Evolutionary conservation across 2,888 invertebrate species (phyloP), one percentile per base, ranked within the genome.

Genomic region (Dynastes tityus): DNA sequence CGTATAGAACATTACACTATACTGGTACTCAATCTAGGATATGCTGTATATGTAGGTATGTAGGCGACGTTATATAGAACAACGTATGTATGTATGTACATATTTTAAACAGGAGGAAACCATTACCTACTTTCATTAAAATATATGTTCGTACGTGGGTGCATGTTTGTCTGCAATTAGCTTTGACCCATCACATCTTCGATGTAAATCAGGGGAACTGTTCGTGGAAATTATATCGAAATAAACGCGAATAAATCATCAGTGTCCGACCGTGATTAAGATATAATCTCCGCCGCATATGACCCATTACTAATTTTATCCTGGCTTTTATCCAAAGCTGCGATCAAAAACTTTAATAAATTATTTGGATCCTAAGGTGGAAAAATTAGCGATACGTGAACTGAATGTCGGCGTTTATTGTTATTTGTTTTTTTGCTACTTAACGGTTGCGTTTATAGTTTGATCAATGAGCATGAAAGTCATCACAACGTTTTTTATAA

Each of bases 101-200:
- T 45, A 45, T 45, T 45, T 45, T 63, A 63, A 22, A 49, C 16
- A 2, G 22, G 67, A 67, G 22, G 27, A 16, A 8, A 27, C 49
- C 8, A 16, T 67, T 49, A 27, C 67, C 67, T 32, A 67, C 67
- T 67, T 67, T 67, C 49, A 49, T 65, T 67, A 45, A 67, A 67
- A 67, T 67, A 67, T 67, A 67, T 49, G 67, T 49, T 45, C 67
- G 49, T 67, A 67, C 67, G 67, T 67, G 67, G 67, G 16, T 49
- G 67, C 67, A 67, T 67, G 67, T 67, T 67, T 67, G 67, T 45
- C 49, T 49, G 49, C 67, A 67, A 67, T 67, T 67, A 67, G 49
- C 67, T 67, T 67, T 67, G 67, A 67, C 67, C 67, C 67, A 49
- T 67, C 67, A 67, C 67, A 67, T 67, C 67, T 67, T 67, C 67